Conservation (phyloP, 2,113 vertebrate genomes). For the Psilopsiagon aymara region DNA sequence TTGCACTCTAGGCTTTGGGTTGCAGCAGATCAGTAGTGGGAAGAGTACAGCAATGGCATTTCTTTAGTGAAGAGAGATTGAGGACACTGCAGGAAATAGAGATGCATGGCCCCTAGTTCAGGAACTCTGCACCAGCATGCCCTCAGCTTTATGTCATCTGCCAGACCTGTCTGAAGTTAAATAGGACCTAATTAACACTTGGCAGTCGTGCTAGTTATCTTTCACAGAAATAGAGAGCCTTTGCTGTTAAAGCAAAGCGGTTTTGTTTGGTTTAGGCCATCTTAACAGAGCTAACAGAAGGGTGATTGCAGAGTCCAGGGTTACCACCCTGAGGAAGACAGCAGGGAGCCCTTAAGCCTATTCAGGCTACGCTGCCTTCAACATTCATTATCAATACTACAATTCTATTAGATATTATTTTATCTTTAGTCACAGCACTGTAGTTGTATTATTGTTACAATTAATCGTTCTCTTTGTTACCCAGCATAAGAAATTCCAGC, state of each 20-base stretch:
- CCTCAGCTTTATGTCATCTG: not conserved
- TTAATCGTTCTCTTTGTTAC: not conserved
- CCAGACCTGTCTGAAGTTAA: not conserved
- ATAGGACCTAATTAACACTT: not conserved
- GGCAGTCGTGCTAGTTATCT: not conserved
- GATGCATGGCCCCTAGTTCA: rapidly evolving
- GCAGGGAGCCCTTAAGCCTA: not conserved
- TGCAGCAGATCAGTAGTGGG: not conserved
- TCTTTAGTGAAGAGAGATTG: not conserved
- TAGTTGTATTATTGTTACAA: not conserved
- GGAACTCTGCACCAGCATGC: not conserved
- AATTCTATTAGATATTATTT: not conserved
- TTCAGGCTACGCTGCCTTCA: not conserved
- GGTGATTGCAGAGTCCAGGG: not conserved
- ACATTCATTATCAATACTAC: not conserved
- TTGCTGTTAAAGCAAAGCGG: not conserved
- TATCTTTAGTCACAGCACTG: not conserved
- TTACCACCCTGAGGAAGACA: not conserved
- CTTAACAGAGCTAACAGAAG: not conserved
- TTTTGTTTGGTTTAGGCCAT: not conserved
- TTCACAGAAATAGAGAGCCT: not conserved
- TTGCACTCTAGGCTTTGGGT: not conserved
- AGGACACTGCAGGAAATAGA: not conserved
- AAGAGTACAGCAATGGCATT: not conserved
- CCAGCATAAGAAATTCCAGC: not conserved